phyloP scores from a whole-genome alignment of 2,113 vertebrate species.

The Fukomys damarensis region DNA sequence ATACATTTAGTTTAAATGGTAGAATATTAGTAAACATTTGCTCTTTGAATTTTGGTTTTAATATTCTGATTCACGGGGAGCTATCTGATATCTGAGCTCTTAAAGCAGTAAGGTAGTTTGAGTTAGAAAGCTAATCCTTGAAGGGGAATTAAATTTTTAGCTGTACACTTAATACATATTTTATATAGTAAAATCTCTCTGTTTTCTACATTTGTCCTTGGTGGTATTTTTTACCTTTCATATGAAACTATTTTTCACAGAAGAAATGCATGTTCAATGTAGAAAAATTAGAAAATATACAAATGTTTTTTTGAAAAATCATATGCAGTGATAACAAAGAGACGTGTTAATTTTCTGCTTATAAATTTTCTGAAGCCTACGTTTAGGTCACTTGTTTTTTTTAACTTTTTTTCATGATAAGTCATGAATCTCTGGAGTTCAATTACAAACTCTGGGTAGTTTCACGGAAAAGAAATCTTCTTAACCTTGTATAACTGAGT shows the following conservation, averaged over 20 bases:
- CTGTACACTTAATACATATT: neutral
- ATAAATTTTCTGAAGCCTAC: neutral
- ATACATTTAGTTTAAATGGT: neutral
- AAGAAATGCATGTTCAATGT: neutral
- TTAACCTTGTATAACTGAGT: neutral
- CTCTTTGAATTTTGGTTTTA: neutral
- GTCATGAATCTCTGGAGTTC: neutral
- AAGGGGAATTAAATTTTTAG: neutral
- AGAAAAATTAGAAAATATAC: constrained; percentile 8
- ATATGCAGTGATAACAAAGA: neutral
- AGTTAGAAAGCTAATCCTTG: neutral
- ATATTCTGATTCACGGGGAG: neutral
- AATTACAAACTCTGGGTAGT: neutral
- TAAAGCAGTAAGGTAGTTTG: constrained; percentile 3
- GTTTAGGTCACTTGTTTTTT: constrained; percentile 11
- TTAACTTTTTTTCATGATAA: neutral
- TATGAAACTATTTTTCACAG: neutral
- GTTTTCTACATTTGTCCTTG: neutral
- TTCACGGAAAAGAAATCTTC: neutral
- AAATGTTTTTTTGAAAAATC: neutral
- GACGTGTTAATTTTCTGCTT: neutral
- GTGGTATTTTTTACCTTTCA: neutral
- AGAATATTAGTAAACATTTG: neutral
- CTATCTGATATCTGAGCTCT: neutral
- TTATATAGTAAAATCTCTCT: constrained; percentile 15